Base-by-base conservation (phyloP, 2,797 vertebrate genomes). In the Gadopsis bispinosus region DNA sequence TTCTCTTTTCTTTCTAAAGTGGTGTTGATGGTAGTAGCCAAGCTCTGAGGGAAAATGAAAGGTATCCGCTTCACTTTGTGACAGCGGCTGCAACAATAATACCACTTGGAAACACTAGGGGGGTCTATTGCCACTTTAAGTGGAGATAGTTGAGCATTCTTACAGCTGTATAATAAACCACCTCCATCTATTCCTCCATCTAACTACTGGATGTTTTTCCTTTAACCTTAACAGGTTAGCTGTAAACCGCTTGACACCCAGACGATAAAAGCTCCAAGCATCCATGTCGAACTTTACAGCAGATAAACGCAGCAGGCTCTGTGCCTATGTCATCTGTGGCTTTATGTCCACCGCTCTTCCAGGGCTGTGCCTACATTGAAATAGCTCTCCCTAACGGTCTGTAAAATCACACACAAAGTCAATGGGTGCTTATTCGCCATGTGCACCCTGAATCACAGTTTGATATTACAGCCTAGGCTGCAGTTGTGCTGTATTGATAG, bases 401-500 rank as follows among this genome's bases (percentile, higher is more conserved):
- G 88, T 89, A 86, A 91, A 90, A 86, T 73, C 73, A 69, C 76
- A 79, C 79, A 29, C 74, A 26, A 64, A 84, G 78, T 88, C 85
- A 86, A 65, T 84, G 85, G 80, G 74, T 86, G 74, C 83, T 89
- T 84, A 83, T 84, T 82, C 22, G 55, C 81, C 85, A 81, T 81
- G 87, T 87, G 86, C 77, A 86, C 64, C 69, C 74, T 69, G 87
- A 83, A 89, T 88, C 88, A 85, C 80, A 73, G 81, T 87, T 70
- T 83, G 83, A 77, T 89, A 80, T 88, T 83, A 77, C 66, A 59
- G 84, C 86, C 65, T 63, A 72, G 81, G 80, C 82, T 87, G 85
- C 89, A 88, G 89, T 91, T 84, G 84, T 68, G 71, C 72, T 83
- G 84, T 77, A 86, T 87, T 93, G 92, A 94, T 92, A 83, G 89